Conservation (phyloP, 1,140 invertebrate genomes). For the Penaeus vannamei region DNA sequence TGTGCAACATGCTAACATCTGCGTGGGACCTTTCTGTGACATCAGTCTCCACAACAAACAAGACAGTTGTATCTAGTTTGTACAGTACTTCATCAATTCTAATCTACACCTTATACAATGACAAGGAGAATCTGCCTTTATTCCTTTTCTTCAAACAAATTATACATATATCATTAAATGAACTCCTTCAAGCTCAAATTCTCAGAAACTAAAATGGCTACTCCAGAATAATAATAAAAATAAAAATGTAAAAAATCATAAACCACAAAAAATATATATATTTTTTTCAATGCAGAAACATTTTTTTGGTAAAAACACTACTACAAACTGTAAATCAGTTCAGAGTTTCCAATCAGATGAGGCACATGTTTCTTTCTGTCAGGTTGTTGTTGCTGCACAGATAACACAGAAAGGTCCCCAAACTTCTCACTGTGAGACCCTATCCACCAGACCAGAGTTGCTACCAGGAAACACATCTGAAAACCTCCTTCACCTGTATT, state of each 20-base stretch:
- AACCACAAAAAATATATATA: no score
- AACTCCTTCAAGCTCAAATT: neutral
- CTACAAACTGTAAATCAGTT: no score
- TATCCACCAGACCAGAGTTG: slow-evolving; percentile 54
- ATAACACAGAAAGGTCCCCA: neutral
- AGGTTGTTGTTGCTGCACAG: no score
- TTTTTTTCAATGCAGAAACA: no score
- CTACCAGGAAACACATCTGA: slow-evolving; percentile 2
- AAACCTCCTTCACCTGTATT: neutral
- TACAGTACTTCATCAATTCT: slow-evolving; percentile 7
- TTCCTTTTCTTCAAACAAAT: no score
- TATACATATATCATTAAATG: neutral
- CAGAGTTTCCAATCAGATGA: no score
- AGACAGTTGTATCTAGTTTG: neutral
- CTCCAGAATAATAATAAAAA: no score
- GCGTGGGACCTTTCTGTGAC: slow-evolving; percentile 45
- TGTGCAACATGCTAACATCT: slow-evolving; percentile 66
- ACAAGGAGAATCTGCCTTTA: no score
- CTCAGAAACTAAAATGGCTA: no score
- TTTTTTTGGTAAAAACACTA: no score
- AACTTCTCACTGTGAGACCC: slow-evolving; percentile 64
- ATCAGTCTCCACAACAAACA: neutral
- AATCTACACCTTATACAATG: neutral
- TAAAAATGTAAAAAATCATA: no score
- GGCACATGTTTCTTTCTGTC: no score